Base-by-base conservation (phyloP, 2,888 invertebrate genomes). In the Sycophila texana region DNA sequence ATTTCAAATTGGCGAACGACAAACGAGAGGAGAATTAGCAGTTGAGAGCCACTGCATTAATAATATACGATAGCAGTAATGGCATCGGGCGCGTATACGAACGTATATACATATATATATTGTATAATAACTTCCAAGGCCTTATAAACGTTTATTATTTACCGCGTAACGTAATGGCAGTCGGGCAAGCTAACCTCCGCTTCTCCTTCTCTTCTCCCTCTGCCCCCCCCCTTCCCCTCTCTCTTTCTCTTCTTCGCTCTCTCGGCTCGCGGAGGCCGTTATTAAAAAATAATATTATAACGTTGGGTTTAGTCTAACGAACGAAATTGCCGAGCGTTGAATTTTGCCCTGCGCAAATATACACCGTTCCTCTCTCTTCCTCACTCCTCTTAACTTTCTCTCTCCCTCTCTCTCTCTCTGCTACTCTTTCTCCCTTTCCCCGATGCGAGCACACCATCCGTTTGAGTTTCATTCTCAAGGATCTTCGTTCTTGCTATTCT, bases 61-160 rank as follows among this genome's bases (percentile, higher is more conserved):
- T 90, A 90, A 90, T 90, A 89, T 89, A 90, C 89, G 89, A 89
- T 89, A 88, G 86, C 87, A 87, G 88, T 89, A 89, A 89, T 89
- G 88, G 89, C 88, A 89, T 89, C 89, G 88, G 87, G 87, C 88
- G 87, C 89, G 88, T 58, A 60, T 58, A 71, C n/a, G 16, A 18
- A 57, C 71, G 71, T 73, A 73, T 70, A 67, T 71, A 75, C 49
- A 80, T 82, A 76, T 86, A 88, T 88, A 89, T 89, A 90, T 89
- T 89, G 89, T 90, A 89, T 89, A 90, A 90, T 90, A 90, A 89
- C 89, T 89, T 88, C 88, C 90, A 90, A 90, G 90, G 90, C 87
- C 89, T 90, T 88, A 87, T 88, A 89, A 90, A 90, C 90, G 89
- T 90, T 90, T 89, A 90, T 90, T 90, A 90, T 90, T 90, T 90